Evolutionary conservation across 1,140 invertebrate species (phyloP).

Genomic region (Zeugodacus cucurbitae): DNA sequence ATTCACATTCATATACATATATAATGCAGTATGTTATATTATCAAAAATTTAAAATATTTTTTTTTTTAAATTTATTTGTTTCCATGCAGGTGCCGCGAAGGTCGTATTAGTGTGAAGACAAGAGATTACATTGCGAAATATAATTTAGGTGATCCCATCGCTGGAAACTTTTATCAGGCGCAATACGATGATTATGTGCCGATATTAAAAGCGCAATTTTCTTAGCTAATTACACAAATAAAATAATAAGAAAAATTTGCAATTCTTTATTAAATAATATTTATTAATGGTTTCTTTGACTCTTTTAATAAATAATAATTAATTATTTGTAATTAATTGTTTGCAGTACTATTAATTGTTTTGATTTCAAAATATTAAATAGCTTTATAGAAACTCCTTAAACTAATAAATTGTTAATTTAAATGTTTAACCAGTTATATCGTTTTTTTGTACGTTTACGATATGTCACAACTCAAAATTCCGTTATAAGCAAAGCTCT

Average conservation of each 20-base stretch:
- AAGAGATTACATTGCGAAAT: constrained; percentile 85
- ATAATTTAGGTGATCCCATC: constrained; percentile 83
- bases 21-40: background rate
- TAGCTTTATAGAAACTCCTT: too few relatives aligned
- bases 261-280: too few relatives aligned
- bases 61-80: constrained; percentile 44
- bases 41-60: constrained; percentile 57
- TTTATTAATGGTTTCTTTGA: too few relatives aligned
- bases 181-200: constrained; percentile 91
- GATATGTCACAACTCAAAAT: background rate
- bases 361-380: too few relatives aligned
- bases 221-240: constrained; percentile 46
- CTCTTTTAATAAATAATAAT: too few relatives aligned
- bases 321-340: too few relatives aligned
- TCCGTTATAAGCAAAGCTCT: background rate
- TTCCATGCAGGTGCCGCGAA: constrained; percentile 69
- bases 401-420: too few relatives aligned
- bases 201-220: constrained; percentile 63
- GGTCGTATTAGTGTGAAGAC: constrained; percentile 82
- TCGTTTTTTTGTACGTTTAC: too few relatives aligned
- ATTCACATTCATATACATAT: background rate
- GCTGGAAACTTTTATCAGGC: constrained; percentile 94
- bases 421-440: too few relatives aligned
- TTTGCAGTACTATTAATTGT: too few relatives aligned
- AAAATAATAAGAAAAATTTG: too few relatives aligned